A percentile compares a stretch with the other conserved stretches of the same genome.
Conservation (phyloP, 1,140 invertebrate species). For the Tribolium madens region DNA sequence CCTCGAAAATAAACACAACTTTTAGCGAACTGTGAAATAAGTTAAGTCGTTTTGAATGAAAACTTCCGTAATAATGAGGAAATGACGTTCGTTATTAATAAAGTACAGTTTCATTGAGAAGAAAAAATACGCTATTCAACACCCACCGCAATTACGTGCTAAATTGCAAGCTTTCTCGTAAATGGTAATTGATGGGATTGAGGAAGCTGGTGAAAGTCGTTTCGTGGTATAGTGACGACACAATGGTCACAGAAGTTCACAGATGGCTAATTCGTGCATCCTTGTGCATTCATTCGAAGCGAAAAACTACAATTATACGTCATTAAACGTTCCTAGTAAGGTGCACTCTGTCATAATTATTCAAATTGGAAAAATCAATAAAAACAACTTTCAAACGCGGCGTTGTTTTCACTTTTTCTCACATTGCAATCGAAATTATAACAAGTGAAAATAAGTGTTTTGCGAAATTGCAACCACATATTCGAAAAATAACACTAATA, state of each 20-base stretch:
- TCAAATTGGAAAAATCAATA: too few species aligned
- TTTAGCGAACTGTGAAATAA: constrained; percentile 8
- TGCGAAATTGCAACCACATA: too few species aligned
- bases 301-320: background rate
- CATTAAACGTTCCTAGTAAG: background rate
- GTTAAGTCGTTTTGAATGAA: constrained; percentile 1
- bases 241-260: background rate
- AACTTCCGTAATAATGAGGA: constrained; percentile 28
- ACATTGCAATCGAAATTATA: too few species aligned
- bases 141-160: constrained; percentile 7
- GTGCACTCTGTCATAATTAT: background rate
- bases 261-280: constrained; percentile 6
- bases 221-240: background rate
- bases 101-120: background rate
- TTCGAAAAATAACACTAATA: too few species aligned
- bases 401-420: too few species aligned
- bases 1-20: constrained; percentile 30
- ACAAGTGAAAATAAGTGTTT: too few species aligned
- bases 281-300: background rate
- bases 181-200: constrained; percentile 10
- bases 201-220: constrained; percentile 24
- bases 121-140: constrained; percentile 9
- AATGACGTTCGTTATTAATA: constrained; percentile 1
- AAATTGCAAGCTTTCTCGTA: constrained; percentile 4
- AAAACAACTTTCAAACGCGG: too few species aligned